phyloP scores from a whole-genome alignment of 2,113 vertebrate genomes.

The Okapia johnstoni region DNA sequence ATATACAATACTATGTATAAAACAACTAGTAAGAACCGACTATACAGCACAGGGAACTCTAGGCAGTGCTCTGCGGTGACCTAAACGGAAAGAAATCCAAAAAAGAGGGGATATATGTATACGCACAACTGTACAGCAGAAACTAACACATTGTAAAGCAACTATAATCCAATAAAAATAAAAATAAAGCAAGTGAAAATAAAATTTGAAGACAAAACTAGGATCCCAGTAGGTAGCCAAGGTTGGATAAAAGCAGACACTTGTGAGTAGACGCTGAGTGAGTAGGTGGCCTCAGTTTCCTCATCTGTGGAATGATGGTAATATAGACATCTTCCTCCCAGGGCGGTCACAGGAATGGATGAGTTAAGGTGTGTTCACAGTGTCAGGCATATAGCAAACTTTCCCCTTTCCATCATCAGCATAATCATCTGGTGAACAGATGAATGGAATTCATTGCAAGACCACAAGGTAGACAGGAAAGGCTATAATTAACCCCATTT shows the following conservation, averaged over 20 bases:
- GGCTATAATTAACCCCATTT: background rate
- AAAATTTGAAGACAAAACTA: background rate
- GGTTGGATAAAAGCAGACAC: background rate
- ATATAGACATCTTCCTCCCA: background rate
- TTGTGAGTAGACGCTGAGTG: background rate
- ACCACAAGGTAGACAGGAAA: background rate
- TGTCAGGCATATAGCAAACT: background rate
- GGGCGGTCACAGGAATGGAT: background rate
- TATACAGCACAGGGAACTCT: background rate
- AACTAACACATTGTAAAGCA: background rate
- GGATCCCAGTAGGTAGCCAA: background rate
- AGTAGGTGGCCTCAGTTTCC: background rate
- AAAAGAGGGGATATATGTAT: background rate
- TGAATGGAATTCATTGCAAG: background rate
- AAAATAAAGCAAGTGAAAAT: background rate
- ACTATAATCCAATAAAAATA: background rate
- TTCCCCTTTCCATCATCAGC: background rate
- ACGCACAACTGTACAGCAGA: background rate
- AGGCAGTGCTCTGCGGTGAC: background rate
- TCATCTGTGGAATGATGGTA: background rate
- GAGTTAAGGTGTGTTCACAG: rapidly evolving
- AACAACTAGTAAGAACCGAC: background rate
- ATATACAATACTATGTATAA: background rate
- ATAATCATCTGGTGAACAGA: background rate
- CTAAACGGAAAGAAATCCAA: background rate